phyloP scores from a whole-genome alignment of 2,888 invertebrate genomes.

The Hydraecia micacea region DNA sequence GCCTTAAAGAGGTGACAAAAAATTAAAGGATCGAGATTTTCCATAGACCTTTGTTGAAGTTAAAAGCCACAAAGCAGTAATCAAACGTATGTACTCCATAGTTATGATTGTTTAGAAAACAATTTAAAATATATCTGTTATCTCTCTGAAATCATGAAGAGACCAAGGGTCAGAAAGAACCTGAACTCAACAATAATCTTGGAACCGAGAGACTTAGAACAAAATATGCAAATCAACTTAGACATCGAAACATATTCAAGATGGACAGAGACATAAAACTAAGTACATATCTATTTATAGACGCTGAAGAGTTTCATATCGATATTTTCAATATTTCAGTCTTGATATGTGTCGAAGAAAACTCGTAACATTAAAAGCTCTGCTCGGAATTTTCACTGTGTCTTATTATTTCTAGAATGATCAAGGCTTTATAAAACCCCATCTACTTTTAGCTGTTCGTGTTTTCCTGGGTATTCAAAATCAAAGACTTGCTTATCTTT shows the following conservation, averaged over 20 bases:
- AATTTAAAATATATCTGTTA: not conserved
- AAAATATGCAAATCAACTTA: not conserved
- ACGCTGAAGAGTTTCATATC: not conserved
- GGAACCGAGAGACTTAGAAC: not conserved
- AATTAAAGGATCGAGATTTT: not conserved
- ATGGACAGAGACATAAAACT: not conserved
- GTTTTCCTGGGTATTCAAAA: constrained; percentile 2
- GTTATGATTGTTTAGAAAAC: not conserved
- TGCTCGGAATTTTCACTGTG: constrained; percentile 16
- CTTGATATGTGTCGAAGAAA: not conserved
- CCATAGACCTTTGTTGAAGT: not conserved
- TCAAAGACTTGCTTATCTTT: not conserved
- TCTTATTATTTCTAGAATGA: constrained; percentile 17
- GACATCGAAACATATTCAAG: not conserved
- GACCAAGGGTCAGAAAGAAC: not conserved
- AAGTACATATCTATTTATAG: not conserved
- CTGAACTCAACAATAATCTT: not conserved
- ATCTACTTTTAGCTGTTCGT: not conserved
- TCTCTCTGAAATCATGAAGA: not conserved
- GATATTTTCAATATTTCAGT: constrained; percentile 11
- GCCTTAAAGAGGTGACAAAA: not conserved
- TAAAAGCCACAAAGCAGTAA: not conserved
- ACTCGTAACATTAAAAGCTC: constrained; percentile 12
- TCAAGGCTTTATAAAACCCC: not conserved
- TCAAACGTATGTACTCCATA: not conserved